Evolutionary conservation across 1,140 invertebrate genomes (phyloP).

Genomic region (Bombus ignitus): DNA sequence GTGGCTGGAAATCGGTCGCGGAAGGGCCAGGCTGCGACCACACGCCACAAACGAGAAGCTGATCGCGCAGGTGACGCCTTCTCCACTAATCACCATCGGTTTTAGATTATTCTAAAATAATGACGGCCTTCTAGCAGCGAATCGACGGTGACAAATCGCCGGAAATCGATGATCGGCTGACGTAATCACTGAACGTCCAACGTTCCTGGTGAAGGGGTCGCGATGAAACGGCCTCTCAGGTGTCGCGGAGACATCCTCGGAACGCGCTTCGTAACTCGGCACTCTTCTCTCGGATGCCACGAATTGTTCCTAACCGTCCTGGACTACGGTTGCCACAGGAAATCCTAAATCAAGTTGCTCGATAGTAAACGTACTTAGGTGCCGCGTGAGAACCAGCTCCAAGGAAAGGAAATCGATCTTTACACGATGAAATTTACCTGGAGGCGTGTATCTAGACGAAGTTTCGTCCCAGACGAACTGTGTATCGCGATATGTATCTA

Average conservation of each 20-base stretch:
- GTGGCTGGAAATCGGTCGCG: conserved; percentile 57
- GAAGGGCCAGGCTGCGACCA: conserved; percentile 36
- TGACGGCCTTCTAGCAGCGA: conserved; percentile 75
- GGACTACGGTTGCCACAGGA: conserved; percentile 19
- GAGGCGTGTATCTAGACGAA: background rate
- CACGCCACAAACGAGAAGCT: conserved; percentile 71
- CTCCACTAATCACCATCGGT: conserved; percentile 83
- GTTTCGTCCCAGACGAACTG: background rate
- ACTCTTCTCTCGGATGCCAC: conserved; percentile 46
- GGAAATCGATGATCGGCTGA: conserved; percentile 28
- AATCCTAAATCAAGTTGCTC: conserved; percentile 42
- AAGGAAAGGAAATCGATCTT: background rate
- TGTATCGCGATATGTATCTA: background rate
- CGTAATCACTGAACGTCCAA: conserved; percentile 61
- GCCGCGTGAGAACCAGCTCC: conserved; percentile 34
- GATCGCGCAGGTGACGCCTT: conserved; percentile 79
- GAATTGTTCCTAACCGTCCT: conserved; percentile 15
- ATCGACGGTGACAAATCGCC: conserved; percentile 73
- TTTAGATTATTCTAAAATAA: conserved; percentile 83
- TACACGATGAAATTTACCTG: background rate
- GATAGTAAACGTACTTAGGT: conserved; percentile 29
- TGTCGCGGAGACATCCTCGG: conserved; percentile 73
- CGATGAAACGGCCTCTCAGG: conserved; percentile 62
- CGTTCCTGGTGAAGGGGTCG: conserved; percentile 21
- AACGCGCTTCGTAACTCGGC: conserved; percentile 57